Percentiles rank a stretch among this genome's conserved stretches.
Evolutionary conservation across 2,888 invertebrate genomes (phyloP).

Genomic region (Cantharis lateralis): DNA sequence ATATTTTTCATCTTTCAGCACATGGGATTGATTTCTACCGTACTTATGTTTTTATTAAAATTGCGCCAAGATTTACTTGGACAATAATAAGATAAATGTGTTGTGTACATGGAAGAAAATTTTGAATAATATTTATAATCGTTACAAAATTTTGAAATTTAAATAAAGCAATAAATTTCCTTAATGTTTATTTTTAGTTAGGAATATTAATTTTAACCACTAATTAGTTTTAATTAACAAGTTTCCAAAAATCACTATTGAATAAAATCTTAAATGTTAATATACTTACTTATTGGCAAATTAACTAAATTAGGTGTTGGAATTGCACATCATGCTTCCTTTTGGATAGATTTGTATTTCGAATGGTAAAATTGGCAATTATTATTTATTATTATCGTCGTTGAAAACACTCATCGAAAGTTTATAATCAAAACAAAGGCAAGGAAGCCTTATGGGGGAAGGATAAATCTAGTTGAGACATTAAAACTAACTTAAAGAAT

Average conservation of each 20-base stretch:
- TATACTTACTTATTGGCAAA: neutral
- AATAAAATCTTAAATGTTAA: neutral
- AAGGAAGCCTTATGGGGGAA: too few species aligned
- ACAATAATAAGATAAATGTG: neutral
- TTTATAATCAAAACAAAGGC: too few species aligned
- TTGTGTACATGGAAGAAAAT: too few species aligned
- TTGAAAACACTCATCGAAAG: too few species aligned
- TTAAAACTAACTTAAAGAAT: neutral
- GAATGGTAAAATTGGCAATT: neutral
- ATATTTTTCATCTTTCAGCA: conserved; percentile 1
- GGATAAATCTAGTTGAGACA: too few species aligned
- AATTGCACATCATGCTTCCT: neutral
- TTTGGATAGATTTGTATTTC: neutral
- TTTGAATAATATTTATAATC: neutral
- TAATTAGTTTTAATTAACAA: neutral
- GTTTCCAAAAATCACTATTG: neutral
- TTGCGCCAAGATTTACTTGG: neutral
- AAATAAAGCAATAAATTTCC: neutral
- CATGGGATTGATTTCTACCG: conserved; percentile 3
- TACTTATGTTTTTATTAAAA: conserved; percentile 7
- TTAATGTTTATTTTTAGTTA: neutral
- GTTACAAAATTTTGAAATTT: neutral
- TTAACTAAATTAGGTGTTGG: neutral
- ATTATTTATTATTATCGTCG: too few species aligned
- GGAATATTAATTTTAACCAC: neutral